phyloP scores from a whole-genome alignment of 2,797 vertebrate species.

The Sus cebifrons region DNA sequence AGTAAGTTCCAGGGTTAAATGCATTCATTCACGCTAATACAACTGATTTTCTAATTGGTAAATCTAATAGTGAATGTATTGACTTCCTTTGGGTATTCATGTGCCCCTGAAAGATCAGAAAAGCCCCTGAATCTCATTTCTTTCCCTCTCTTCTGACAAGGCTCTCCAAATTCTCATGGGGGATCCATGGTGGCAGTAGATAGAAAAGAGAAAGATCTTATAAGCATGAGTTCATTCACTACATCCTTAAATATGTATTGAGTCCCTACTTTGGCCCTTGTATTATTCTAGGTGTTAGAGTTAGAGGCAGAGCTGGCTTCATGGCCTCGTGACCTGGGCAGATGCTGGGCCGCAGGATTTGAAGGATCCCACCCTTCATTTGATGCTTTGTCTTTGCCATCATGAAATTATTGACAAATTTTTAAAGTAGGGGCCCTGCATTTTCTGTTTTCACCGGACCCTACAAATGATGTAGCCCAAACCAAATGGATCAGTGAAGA shows the following conservation, averaged over 20 bases:
- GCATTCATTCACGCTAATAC: not conserved
- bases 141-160: not conserved
- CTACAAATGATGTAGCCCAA: not conserved
- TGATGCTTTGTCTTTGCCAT: not conserved
- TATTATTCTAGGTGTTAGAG: not conserved
- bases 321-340: not conserved
- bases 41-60: conserved; percentile 11
- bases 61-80: not conserved
- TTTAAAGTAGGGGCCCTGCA: not conserved
- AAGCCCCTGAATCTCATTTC: not conserved
- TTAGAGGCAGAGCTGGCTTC: not conserved
- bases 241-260: not conserved
- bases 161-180: not conserved
- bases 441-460: not conserved
- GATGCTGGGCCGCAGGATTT: accelerated
- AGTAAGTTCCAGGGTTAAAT: not conserved
- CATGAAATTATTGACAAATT: conserved; percentile 15
- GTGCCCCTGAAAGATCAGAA: conserved; percentile 9
- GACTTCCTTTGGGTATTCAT: conserved; percentile 21
- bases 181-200: not conserved
- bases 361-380: not conserved
- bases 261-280: not conserved
- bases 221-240: conserved; percentile 2
- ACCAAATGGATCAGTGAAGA: not conserved
- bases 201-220: not conserved